Evolutionary conservation across 2,888 invertebrate species (phyloP), one percentile per base, ranked within the genome.

Genomic region (Pristionchus arcanus): DNA sequence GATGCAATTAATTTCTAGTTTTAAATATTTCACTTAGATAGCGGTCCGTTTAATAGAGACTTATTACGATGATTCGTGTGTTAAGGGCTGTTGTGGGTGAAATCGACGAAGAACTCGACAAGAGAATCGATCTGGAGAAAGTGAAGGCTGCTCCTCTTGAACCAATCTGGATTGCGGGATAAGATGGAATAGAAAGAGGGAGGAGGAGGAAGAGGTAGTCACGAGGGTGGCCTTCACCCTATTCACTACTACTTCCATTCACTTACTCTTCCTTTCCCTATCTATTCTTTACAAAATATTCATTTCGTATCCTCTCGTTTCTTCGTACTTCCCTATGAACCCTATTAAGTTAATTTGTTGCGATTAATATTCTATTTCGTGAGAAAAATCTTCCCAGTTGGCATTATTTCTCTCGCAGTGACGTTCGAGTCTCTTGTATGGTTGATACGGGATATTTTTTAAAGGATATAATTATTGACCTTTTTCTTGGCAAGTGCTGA

Each of bases 51-150:
- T 49, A 49, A 49, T 11, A 3, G 0, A 3, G 42, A 49, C 4
- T 49, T 7, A 49, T 7, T 49, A 21, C 66, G 53, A 68, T 34
- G 63, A 71, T 90, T 42, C 37, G 68, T 90, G 91, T 92, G 94
- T 95, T 96, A 96, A 97, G 97, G 49, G 96, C 96, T 68, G 95
- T 96, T 21, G 95, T 96, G 91, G 96, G 96, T 31, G 96, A 96
- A 94, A 94, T 96, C 55, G 96, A 96, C 93, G 96, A 96, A 92
- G 96, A 96, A 81, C 93, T 96, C 74, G 96, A 96, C 93, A 95
- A 95, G 88, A 94, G 96, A 63, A 92, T 96, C 90, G 96, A 96
- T 93, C 95, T 96, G 90, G 94, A 95, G n/a, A 96, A 95, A 87
- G 96, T 96, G 90, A 96, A 96, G 92, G 96, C 96, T 21, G 96